Percentiles rank a stretch among this genome's conserved stretches.
These are phyloP conservation scores for Syngnathus rostellatus DNA, from an alignment of 2,797 vertebrate genomes.

Conservation along the genomic window DNA sequence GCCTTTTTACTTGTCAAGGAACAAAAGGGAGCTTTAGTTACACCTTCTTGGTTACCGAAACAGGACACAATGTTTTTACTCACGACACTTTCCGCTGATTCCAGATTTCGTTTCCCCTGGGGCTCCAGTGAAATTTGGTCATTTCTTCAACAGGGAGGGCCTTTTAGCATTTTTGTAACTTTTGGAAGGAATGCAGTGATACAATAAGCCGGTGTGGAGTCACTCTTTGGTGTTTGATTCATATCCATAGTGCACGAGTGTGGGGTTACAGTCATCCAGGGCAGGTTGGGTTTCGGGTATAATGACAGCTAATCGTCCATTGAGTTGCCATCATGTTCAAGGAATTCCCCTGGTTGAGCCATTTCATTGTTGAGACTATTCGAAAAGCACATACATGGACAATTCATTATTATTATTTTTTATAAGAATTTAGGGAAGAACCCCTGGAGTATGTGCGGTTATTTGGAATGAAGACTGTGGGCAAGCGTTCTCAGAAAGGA, in stretches of 20 bases:
- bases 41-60: conserved; percentile 67
- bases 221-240: conserved; percentile 39
- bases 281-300: conserved; percentile 53
- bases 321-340: conserved; percentile 53
- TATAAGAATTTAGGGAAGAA: neutral
- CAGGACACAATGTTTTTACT: conserved; percentile 66
- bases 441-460: neutral
- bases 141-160: conserved; percentile 61
- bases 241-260: conserved; percentile 42
- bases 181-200: conserved; percentile 56
- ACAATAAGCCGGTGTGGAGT: conserved; percentile 58
- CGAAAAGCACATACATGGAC: neutral
- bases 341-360: conserved; percentile 61
- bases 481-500: neutral
- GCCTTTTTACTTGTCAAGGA: conserved; percentile 40
- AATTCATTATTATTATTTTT: neutral
- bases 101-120: conserved; percentile 44
- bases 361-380: conserved; percentile 21
- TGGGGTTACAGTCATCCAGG: conserved; percentile 52
- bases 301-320: conserved; percentile 46
- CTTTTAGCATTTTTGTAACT: conserved; percentile 61
- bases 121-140: conserved; percentile 54
- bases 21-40: conserved; percentile 60
- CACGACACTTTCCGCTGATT: conserved; percentile 53
- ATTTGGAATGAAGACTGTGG: neutral